A percentile compares a stretch with the other conserved stretches of the same genome.
Conservation (phyloP, 2,888 invertebrate species). For the Aphodius sticticus region DNA sequence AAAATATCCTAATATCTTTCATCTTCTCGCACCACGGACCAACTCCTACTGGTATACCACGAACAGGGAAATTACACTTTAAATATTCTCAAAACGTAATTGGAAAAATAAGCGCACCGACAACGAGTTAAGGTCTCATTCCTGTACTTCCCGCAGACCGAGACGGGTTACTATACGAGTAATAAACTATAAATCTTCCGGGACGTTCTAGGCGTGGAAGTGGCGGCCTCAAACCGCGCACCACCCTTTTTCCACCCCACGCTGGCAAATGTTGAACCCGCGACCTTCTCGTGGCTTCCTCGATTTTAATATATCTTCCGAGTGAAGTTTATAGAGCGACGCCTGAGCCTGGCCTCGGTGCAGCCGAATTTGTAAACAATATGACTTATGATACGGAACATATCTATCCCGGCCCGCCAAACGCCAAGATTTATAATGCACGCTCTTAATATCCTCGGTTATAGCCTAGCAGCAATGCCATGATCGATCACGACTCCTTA, state of each 20-base stretch:
- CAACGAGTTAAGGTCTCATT: neutral
- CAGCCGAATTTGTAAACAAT: conserved; percentile 4
- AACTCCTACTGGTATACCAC: neutral
- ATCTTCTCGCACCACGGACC: too few species aligned
- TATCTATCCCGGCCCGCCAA: neutral
- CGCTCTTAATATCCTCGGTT: neutral
- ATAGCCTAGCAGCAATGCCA: neutral
- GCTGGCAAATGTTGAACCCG: neutral
- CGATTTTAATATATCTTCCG: conserved; percentile 4
- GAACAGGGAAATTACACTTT: neutral
- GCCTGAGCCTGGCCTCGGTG: neutral
- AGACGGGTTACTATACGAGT: neutral
- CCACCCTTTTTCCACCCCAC: neutral
- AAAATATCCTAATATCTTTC: too few species aligned
- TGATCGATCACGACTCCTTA: neutral
- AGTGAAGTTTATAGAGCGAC: neutral
- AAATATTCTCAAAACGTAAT: neutral
- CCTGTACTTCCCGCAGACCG: neutral
- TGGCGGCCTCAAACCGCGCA: neutral
- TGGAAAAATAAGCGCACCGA: neutral
- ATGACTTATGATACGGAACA: conserved; percentile 4
- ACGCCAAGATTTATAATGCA: conserved; percentile 4
- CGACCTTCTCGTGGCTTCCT: neutral
- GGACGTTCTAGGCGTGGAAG: neutral
- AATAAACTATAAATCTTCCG: conserved; percentile 4